Evolutionary conservation across 2,888 invertebrate species (phyloP).

Genomic region (Paralinhomoeus sp.): DNA sequence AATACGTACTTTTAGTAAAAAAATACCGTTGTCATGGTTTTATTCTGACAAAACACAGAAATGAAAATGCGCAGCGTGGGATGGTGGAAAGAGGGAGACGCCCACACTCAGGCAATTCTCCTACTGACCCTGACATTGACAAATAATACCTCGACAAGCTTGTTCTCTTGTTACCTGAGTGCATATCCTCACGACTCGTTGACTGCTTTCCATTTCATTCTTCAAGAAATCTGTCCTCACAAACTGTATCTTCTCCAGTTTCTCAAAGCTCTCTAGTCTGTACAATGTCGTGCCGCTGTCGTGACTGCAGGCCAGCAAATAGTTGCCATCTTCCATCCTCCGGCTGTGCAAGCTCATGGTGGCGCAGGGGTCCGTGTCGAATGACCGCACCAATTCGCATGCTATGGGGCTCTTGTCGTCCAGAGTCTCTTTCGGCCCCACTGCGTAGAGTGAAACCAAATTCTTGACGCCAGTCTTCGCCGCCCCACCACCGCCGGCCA

Average conservation of each 20-base stretch:
- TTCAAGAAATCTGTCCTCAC: neutral
- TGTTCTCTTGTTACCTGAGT: neutral
- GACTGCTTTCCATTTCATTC: neutral
- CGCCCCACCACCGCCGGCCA: slow-evolving; percentile 89
- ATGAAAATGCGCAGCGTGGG: too few relatives aligned
- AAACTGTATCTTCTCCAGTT: neutral
- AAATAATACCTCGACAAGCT: too few relatives aligned
- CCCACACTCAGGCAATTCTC: too few relatives aligned
- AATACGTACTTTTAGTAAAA: too few relatives aligned
- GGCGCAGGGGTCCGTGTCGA: slow-evolving; percentile 13
- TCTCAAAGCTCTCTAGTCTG: too few relatives aligned
- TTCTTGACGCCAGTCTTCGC: slow-evolving; percentile 90
- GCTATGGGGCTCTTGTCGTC: neutral
- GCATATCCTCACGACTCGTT: neutral
- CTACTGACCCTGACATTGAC: too few relatives aligned
- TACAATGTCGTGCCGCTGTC: slow-evolving; percentile 5
- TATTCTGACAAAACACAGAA: too few relatives aligned
- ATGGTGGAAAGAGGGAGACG: too few relatives aligned
- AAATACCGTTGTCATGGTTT: too few relatives aligned
- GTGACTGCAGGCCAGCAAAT: slow-evolving; percentile 19
- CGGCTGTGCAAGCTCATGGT: slow-evolving; percentile 22
- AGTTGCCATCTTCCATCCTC: slow-evolving; percentile 4
- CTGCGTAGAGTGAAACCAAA: slow-evolving; percentile 44
- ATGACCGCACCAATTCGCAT: neutral
- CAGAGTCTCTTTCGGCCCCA: neutral